These are phyloP conservation scores for Muscicapa comitata DNA, from an alignment of 2,797 vertebrate genomes.

Conservation along the genomic window DNA sequence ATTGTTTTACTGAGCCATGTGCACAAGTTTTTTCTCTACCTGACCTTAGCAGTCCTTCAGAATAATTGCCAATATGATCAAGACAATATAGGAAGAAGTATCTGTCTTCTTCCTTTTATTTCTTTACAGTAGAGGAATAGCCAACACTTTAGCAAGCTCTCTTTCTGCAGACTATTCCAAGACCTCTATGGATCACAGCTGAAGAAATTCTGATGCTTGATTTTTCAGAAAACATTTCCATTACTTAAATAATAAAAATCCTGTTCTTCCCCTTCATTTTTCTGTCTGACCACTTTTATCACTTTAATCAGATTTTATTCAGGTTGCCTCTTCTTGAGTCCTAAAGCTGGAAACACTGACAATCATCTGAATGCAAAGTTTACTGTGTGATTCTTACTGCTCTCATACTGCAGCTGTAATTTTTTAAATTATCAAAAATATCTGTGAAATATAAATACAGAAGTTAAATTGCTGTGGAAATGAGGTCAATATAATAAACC, in stretches of 20 bases:
- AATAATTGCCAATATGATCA: neutral
- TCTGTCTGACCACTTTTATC: conserved; percentile 21
- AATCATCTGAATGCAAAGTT: neutral
- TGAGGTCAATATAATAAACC: conserved; percentile 52
- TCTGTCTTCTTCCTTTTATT: neutral
- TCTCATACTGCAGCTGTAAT: neutral
- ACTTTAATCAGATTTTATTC: conserved; percentile 42
- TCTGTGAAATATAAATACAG: conserved; percentile 47
- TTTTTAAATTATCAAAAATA: conserved; percentile 58
- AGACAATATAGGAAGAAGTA: neutral
- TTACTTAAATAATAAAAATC: neutral
- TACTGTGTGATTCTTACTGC: conserved; percentile 1
- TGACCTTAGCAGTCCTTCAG: neutral
- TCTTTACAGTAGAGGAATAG: neutral
- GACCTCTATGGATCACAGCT: neutral
- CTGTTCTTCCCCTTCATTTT: neutral
- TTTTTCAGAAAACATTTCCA: neutral
- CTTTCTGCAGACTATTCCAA: neutral
- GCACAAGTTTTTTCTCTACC: neutral
- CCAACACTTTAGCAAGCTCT: neutral
- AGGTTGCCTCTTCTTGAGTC: conserved; percentile 16
- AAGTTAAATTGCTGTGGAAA: conserved; percentile 51
- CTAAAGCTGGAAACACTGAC: neutral
- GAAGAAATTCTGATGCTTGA: neutral
- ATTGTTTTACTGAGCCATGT: neutral